A percentile compares a stretch with the other conserved stretches of the same genome.
phyloP scores from a whole-genome alignment of 2,113 vertebrate species.

The Caranx melampygus region DNA sequence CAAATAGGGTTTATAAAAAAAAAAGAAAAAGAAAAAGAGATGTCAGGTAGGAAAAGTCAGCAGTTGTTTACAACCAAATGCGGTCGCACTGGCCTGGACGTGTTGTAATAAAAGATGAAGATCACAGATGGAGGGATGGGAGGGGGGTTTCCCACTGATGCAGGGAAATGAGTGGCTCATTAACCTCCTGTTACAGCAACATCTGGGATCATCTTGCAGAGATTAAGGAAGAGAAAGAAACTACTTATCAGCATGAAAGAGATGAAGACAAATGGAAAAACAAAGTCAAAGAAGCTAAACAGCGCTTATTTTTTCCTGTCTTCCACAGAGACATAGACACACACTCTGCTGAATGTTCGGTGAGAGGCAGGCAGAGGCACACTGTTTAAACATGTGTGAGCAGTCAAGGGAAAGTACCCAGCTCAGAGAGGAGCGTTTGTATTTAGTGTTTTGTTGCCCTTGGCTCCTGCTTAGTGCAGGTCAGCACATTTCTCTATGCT shows the following conservation, averaged over 20 bases:
- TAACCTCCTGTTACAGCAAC: constrained; percentile 22
- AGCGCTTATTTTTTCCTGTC: neutral
- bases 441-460: constrained; percentile 85
- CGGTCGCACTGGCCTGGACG: constrained; percentile 15
- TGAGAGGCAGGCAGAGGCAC: constrained; percentile 35
- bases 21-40: neutral
- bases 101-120: constrained; percentile 27
- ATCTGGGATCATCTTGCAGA: constrained; percentile 44
- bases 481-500: constrained; percentile 90
- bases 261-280: neutral
- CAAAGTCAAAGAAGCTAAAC: neutral
- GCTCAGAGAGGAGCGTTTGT: constrained; percentile 81
- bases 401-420: constrained; percentile 81
- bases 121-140: neutral
- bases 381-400: constrained; percentile 66
- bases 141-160: constrained; percentile 58
- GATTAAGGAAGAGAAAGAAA: neutral
- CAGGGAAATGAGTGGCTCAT: constrained; percentile 23
- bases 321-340: constrained; percentile 17
- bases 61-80: constrained; percentile 13
- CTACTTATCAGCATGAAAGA: neutral
- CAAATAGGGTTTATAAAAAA: constrained; percentile 2
- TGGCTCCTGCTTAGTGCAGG: constrained; percentile 85
- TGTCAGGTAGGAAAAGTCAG: neutral
- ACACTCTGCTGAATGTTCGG: neutral